Conservation (phyloP, 92 coral and sea anemone species). For the Palythoa caribaeorum region DNA sequence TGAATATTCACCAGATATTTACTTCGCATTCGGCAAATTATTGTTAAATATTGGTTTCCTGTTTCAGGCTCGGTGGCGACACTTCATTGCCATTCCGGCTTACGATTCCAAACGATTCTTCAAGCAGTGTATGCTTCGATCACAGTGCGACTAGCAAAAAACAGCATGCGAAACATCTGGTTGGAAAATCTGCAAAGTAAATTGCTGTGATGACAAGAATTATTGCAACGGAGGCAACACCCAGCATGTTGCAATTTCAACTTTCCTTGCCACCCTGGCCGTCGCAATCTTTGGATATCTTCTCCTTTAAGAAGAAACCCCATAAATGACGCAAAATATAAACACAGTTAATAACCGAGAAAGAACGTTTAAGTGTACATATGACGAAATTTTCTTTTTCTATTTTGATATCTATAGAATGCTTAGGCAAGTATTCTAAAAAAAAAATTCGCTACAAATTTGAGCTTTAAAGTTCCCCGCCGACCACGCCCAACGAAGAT, state of each 20-base stretch:
- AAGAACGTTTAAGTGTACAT: too few species aligned
- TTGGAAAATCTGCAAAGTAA: slow-evolving; percentile 3
- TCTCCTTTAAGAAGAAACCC: neutral
- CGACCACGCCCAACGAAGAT: too few species aligned
- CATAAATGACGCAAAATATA: too few species aligned
- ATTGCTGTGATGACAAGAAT: slow-evolving; percentile 4
- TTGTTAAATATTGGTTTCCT: too few species aligned
- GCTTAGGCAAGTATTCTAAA: too few species aligned
- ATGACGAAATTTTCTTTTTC: too few species aligned
- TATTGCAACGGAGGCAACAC: slow-evolving; percentile 11
- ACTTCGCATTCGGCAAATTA: too few species aligned
- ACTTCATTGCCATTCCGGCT: neutral
- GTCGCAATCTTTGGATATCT: neutral
- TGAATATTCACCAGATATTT: too few species aligned
- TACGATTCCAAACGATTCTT: neutral
- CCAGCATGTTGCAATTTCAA: neutral
- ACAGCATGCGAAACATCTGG: neutral
- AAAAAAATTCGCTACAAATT: too few species aligned
- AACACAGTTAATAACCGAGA: too few species aligned
- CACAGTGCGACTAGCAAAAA: neutral
- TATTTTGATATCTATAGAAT: too few species aligned
- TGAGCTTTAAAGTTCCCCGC: too few species aligned
- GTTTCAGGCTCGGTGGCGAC: neutral
- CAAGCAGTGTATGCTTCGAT: neutral
- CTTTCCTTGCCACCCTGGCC: neutral